Evolutionary conservation across 2,888 invertebrate species (phyloP), one percentile per base, ranked within the genome.

Genomic region (Amiota minor): DNA sequence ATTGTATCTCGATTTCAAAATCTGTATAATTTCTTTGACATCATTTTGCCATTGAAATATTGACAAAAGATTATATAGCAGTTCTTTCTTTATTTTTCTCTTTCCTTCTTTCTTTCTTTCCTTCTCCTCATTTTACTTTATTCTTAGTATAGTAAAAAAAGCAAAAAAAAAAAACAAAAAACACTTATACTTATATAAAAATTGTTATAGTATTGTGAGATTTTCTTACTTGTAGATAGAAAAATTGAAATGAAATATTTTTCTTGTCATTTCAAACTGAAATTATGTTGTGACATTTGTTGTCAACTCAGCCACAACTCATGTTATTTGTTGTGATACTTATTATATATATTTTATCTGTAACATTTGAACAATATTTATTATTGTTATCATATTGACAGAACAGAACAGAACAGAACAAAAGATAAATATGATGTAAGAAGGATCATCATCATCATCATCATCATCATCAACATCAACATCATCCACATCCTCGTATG

Each of bases 241-340:
- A 35, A 35, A 35, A 35, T 35, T 6, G 35, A 35, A 35, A 35
- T 35, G 35, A 35, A 35, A 35, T 8, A 35, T 35, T 35, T 35
- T 35, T 35, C 35, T 35, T 35, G 35, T 35, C 6, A 35, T 35
- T 35, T 35, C 35, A 35, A 35, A 35, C 35, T 2, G 1, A 59
- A 59, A 59, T 59, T 59, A n/a, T 59, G 59, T 56, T 56, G 16
- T 56, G 56, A 56, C 56, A 56, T 56, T 56, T 56, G 56, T 18
- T 56, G 18, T 20, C 59, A 35, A 35, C 35, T 35, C 35, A 35
- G 6, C 0, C 35, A 35, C 35, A 35, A 35, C 35, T 35, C 35
- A 35, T 35, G 35, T 35, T 35, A 8, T 35, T 35, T 35, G 6
- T 35, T 35, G 35, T 35, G 2, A 14, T 16, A 4, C 56, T 18